Base-by-base conservation (phyloP, 1,140 invertebrate genomes). In the Phenacoccus solenopsis region DNA sequence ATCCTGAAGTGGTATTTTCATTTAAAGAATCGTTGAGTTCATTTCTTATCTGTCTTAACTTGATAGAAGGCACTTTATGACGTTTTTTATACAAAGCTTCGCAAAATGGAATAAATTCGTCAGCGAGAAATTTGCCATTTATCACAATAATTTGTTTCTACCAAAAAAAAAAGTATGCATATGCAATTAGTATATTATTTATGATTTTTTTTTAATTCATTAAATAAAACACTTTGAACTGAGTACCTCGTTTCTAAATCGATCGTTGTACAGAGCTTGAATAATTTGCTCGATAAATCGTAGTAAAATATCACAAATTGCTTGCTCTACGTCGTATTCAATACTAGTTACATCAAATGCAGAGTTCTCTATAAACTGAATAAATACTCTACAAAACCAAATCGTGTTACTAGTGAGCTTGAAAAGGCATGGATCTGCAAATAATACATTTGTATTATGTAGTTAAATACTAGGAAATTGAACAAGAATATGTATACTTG, bases 41-140 rank as follows among this genome's bases (percentile, higher is more conserved):
- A n/a, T 70, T 70, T 28, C 57, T 59, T 24, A 72, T 64, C 20
- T 70, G 69, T 5, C 30, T 49, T 7, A 72, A 67, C 35, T 68
- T 28, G 21, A 68, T 49, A 13, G 72, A 72, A 20, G 30, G 10
- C n/a, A 38, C 13, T 38, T 68, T 68, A 28, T 70, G 27, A 25
- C 64, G 67, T 59, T 70, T 56, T 28, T 32, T 10, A 27, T 67
- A 72, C n/a, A 35, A 21, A 27, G 28, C 70, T 61, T 72, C 72
- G 59, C 72, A 72, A 20, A 82, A 75, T 3, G 80, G 76, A 72
- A 85, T 73, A 38, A 86, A 71, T 32, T 77, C 78, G 22, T 81
- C 79, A 35, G 85, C 72, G 7, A 86, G 74, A 76, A 84, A 87
- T 71, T 79, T 77, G 4, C 79, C 81, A 77, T 85, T 86, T 75